Conservation (phyloP, 2,797 vertebrate species). For the Pyrocephalus nanus region DNA sequence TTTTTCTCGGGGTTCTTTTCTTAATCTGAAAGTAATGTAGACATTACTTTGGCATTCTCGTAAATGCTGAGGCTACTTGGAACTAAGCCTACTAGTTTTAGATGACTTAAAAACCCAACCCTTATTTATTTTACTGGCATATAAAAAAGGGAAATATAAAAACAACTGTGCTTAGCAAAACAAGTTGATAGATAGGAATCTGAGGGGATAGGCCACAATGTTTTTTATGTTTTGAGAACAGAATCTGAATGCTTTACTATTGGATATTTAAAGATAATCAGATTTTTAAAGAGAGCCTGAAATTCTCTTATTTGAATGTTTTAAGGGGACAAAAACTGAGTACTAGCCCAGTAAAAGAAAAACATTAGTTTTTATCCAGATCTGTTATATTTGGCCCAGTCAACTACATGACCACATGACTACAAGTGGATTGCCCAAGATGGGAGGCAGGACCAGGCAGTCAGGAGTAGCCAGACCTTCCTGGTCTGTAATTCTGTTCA, state of each 20-base stretch:
- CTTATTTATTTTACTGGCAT: slow-evolving; percentile 64
- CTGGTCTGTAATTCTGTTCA: not conserved
- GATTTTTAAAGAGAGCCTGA: not conserved
- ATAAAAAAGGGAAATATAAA: not conserved
- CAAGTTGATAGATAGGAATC: not conserved
- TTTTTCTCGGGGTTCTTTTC: slow-evolving; percentile 69
- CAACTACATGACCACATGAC: fast-evolving
- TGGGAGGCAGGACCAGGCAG: not conserved
- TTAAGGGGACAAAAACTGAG: not conserved
- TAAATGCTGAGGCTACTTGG: slow-evolving; percentile 75
- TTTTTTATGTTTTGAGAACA: not conserved
- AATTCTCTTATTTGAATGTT: not conserved
- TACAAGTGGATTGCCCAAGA: not conserved
- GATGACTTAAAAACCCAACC: slow-evolving; percentile 24
- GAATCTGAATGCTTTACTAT: not conserved
- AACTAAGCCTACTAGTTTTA: slow-evolving; percentile 64
- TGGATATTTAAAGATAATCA: not conserved
- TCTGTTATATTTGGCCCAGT: not conserved
- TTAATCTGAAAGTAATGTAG: slow-evolving; percentile 76
- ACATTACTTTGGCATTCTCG: slow-evolving; percentile 74
- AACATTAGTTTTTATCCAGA: not conserved
- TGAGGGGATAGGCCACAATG: not conserved
- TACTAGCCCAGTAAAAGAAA: not conserved
- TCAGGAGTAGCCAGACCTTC: not conserved
- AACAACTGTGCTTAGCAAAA: slow-evolving; percentile 2